Percentiles rank a stretch among this genome's conserved stretches.
Evolutionary conservation across 2,113 vertebrate genomes (phyloP).

Genomic region (Datnioides undecimradiatus): DNA sequence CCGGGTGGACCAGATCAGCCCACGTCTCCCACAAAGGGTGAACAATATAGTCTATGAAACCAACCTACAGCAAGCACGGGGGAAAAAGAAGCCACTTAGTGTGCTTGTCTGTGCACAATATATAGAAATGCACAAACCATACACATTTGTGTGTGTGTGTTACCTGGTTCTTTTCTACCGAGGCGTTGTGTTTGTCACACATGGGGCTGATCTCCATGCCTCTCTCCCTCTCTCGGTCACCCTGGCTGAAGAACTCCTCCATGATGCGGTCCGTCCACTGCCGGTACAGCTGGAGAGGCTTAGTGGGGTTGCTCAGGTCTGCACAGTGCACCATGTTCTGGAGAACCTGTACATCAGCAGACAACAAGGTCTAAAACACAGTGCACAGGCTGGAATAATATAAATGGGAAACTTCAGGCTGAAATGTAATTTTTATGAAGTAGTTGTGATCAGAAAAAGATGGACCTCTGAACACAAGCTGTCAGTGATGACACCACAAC

Average conservation of each 20-base stretch:
- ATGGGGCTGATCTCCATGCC: slow-evolving; percentile 99
- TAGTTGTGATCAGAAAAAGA: no score
- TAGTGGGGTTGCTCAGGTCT: slow-evolving; percentile 98
- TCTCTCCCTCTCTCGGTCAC: slow-evolving; percentile 95
- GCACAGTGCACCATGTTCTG: slow-evolving; percentile 99
- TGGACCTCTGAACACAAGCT: no score
- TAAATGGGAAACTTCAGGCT: no score
- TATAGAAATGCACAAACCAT: no score
- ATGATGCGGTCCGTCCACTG: slow-evolving; percentile 99
- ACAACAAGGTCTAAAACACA: background rate
- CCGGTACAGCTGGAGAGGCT: slow-evolving; percentile 95
- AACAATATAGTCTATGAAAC: slow-evolving; percentile 99
- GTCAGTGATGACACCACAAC: no score
- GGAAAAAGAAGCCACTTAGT: background rate
- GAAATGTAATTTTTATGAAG: no score
- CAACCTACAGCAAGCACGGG: slow-evolving; percentile 85
- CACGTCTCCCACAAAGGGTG: slow-evolving; percentile 99
- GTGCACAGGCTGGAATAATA: background rate
- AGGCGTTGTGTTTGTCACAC: slow-evolving; percentile 99
- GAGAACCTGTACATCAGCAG: slow-evolving; percentile 87
- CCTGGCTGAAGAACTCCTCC: slow-evolving; percentile 99
- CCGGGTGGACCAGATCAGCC: slow-evolving; percentile 98
- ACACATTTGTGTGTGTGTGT: background rate
- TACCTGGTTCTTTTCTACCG: slow-evolving; percentile 98
- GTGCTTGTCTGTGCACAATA: background rate